Percentiles rank a stretch among this genome's conserved stretches.
These are phyloP conservation scores for Peribatodes rhomboidaria DNA, from an alignment of 2,888 invertebrate species.

Conservation along the genomic window DNA sequence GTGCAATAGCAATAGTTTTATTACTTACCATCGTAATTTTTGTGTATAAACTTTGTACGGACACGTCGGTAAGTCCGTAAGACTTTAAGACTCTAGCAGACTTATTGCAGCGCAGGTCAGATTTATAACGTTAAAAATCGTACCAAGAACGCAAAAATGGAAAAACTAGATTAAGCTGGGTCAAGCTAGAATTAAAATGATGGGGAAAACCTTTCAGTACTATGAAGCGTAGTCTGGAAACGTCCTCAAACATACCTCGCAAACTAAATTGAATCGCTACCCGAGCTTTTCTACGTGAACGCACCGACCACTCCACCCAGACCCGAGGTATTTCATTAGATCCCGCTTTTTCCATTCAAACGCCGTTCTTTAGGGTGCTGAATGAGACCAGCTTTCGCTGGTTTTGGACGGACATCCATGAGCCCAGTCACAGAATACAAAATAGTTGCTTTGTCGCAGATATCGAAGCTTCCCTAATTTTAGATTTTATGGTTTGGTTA, in stretches of 20 bases:
- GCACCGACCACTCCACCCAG: slow-evolving; percentile 50
- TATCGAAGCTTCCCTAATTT: slow-evolving; percentile 41
- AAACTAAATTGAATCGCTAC: slow-evolving; percentile 68
- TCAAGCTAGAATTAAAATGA: not conserved
- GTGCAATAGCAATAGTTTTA: too few relatives aligned
- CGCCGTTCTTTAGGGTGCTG: slow-evolving; percentile 16
- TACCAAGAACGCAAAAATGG: too few relatives aligned
- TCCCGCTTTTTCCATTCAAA: slow-evolving; percentile 42
- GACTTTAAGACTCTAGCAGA: too few relatives aligned
- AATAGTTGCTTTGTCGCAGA: not conserved
- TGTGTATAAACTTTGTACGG: too few relatives aligned
- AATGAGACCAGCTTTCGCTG: slow-evolving; percentile 46
- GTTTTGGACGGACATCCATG: slow-evolving; percentile 51
- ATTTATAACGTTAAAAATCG: too few relatives aligned
- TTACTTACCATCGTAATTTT: too few relatives aligned
- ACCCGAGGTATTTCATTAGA: slow-evolving; percentile 59
- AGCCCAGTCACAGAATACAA: slow-evolving; percentile 32
- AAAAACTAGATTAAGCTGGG: too few relatives aligned
- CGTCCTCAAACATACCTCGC: slow-evolving; percentile 57
- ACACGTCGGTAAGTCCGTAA: too few relatives aligned
- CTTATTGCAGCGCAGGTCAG: too few relatives aligned
- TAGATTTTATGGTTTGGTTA: slow-evolving; percentile 45
- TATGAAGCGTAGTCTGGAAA: not conserved
- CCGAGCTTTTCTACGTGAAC: slow-evolving; percentile 57
- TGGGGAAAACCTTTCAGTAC: not conserved